Conservation (phyloP, 2,113 vertebrate species). For the Danionella cerebrum region DNA sequence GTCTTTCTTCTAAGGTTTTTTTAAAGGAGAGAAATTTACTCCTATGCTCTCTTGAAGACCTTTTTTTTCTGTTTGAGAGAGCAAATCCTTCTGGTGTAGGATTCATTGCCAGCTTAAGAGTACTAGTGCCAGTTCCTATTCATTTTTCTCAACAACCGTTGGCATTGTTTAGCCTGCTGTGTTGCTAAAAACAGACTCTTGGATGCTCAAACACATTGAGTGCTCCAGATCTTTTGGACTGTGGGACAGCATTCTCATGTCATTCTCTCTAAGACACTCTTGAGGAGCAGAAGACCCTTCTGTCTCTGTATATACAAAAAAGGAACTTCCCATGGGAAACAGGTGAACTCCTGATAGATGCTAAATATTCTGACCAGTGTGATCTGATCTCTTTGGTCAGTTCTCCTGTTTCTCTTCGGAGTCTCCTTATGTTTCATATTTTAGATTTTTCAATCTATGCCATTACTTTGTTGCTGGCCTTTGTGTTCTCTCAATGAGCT, state of each 20-base stretch:
- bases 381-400: too few relatives aligned
- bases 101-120: constrained; percentile 50
- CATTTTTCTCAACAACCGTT: constrained; percentile 50
- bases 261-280: neutral
- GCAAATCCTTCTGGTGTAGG: constrained; percentile 41
- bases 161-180: constrained; percentile 55
- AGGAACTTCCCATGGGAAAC: neutral
- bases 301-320: neutral
- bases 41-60: constrained; percentile 34
- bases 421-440: too few relatives aligned
- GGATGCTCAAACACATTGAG: neutral
- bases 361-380: too few relatives aligned
- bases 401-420: too few relatives aligned
- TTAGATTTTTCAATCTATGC: too few relatives aligned
- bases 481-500: too few relatives aligned
- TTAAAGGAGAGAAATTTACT: constrained; percentile 21
- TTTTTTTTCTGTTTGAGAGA: constrained; percentile 36
- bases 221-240: neutral
- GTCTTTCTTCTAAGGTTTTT: constrained; percentile 38
- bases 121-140: constrained; percentile 50
- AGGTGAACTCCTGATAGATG: neutral
- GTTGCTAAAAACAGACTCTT: constrained; percentile 26
- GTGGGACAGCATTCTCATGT: constrained; percentile 21
- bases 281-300: neutral
- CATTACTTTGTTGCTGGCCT: too few relatives aligned